phyloP scores from a whole-genome alignment of 2,113 vertebrate genomes.

The Pelecanus crispus region DNA sequence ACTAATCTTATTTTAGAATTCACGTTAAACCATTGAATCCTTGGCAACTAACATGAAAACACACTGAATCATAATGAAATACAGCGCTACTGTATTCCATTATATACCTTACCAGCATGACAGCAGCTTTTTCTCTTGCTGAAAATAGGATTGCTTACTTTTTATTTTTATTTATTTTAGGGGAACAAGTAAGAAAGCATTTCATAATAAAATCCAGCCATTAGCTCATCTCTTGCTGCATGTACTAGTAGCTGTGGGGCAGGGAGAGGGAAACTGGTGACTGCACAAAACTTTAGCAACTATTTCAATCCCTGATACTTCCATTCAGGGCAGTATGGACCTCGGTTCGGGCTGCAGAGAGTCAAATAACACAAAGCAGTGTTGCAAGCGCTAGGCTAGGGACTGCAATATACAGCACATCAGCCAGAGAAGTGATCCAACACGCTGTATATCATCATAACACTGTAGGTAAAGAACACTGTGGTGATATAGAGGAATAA shows the following conservation, averaged over 20 bases:
- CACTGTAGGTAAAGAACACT: background rate
- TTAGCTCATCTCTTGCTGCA: background rate
- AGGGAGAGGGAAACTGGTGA: background rate
- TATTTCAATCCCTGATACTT: background rate
- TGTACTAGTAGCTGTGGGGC: background rate
- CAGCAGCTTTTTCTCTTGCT: slow-evolving; percentile 20
- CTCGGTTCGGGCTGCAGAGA: background rate
- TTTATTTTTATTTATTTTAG: slow-evolving; percentile 44
- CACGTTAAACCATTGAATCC: slow-evolving; percentile 22
- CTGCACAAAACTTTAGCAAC: background rate
- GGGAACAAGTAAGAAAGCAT: background rate
- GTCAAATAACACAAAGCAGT: background rate
- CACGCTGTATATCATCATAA: background rate
- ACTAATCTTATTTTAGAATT: slow-evolving; percentile 54
- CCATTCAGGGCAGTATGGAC: background rate
- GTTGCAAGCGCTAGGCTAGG: background rate
- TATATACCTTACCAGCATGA: background rate
- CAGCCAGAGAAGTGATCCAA: background rate
- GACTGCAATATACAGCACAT: background rate
- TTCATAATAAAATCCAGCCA: background rate
- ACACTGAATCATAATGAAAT: slow-evolving; percentile 52
- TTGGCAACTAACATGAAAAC: slow-evolving; percentile 53
- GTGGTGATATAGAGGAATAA: background rate
- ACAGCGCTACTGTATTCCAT: background rate
- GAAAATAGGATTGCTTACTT: slow-evolving; percentile 6